Conservation (phyloP, 2,888 invertebrate species). For the Dendrolimus houi region DNA sequence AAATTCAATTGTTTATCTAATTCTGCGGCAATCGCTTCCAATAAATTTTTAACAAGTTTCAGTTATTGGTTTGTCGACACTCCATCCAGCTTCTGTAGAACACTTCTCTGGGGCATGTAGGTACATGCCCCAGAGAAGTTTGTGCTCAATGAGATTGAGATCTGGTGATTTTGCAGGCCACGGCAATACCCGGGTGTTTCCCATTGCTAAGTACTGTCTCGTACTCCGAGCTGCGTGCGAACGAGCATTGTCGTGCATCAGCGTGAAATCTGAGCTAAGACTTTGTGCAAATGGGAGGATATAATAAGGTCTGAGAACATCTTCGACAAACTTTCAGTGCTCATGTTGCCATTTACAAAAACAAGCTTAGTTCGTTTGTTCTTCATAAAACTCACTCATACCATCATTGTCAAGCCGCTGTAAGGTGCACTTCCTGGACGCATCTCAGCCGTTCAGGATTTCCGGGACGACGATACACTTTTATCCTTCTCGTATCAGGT, state of each 20-base stretch:
- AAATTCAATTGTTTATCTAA: no score
- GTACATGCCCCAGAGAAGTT: no score
- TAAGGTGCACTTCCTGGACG: conserved; percentile 2
- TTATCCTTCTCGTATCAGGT: conserved; percentile 3
- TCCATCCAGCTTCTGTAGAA: neutral
- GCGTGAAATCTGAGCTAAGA: neutral
- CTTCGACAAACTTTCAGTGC: neutral
- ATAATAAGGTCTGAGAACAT: neutral
- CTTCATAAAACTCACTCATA: neutral
- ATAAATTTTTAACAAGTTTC: neutral
- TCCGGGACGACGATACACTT: conserved; percentile 1
- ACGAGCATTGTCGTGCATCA: neutral
- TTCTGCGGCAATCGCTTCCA: no score
- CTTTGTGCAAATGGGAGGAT: neutral
- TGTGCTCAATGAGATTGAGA: neutral
- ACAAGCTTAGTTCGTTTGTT: neutral
- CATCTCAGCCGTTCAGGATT: conserved; percentile 1
- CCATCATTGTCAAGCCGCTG: conserved; percentile 1
- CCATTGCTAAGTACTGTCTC: neutral
- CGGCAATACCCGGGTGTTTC: no score
- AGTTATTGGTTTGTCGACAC: neutral
- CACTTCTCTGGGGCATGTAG: no score
- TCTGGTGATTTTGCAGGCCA: neutral
- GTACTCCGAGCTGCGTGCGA: neutral
- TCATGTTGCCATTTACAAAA: neutral